Evolutionary conservation across 1,140 invertebrate genomes (phyloP).

Genomic region (Trialeurodes vaporariorum): DNA sequence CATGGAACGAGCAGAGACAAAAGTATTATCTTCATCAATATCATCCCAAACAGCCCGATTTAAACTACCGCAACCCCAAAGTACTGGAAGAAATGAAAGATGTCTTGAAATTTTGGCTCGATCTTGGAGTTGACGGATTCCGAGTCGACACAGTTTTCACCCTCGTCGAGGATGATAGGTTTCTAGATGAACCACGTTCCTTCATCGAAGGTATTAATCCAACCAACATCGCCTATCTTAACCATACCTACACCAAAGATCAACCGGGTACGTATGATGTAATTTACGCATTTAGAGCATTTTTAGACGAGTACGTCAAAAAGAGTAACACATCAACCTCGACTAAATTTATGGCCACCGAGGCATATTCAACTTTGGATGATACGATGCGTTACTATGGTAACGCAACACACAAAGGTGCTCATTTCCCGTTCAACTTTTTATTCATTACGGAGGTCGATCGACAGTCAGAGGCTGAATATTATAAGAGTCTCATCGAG

Average conservation of each 20-base stretch:
- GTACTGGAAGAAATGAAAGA: slow-evolving; percentile 11
- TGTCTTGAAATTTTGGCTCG: slow-evolving; percentile 48
- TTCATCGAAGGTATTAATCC: slow-evolving; percentile 24
- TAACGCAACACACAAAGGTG: slow-evolving; percentile 27
- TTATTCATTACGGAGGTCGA: slow-evolving; percentile 41
- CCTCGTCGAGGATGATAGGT: slow-evolving; percentile 35
- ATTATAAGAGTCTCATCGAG: slow-evolving; percentile 39
- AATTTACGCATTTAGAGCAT: slow-evolving; percentile 46
- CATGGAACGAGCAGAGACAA: slow-evolving; percentile 46
- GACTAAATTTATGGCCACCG: slow-evolving; percentile 35
- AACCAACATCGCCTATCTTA: slow-evolving; percentile 39
- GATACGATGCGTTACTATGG: slow-evolving; percentile 35
- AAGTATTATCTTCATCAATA: slow-evolving; percentile 67
- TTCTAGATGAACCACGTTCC: slow-evolving; percentile 30
- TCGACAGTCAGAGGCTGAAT: slow-evolving; percentile 32
- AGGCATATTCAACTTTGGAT: slow-evolving; percentile 30
- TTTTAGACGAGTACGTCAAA: slow-evolving; percentile 43
- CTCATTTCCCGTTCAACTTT: slow-evolving; percentile 41
- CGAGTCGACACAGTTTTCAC: slow-evolving; percentile 46
- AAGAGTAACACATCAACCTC: slow-evolving; percentile 20
- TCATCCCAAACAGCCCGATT: slow-evolving; percentile 52
- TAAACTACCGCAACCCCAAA: slow-evolving; percentile 40
- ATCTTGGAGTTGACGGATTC: slow-evolving; percentile 56
- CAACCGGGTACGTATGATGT: slow-evolving; percentile 45
- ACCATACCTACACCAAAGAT: slow-evolving; percentile 50